Conservation (phyloP, 2,797 vertebrate genomes). For the Tauraco hartlaubi region DNA sequence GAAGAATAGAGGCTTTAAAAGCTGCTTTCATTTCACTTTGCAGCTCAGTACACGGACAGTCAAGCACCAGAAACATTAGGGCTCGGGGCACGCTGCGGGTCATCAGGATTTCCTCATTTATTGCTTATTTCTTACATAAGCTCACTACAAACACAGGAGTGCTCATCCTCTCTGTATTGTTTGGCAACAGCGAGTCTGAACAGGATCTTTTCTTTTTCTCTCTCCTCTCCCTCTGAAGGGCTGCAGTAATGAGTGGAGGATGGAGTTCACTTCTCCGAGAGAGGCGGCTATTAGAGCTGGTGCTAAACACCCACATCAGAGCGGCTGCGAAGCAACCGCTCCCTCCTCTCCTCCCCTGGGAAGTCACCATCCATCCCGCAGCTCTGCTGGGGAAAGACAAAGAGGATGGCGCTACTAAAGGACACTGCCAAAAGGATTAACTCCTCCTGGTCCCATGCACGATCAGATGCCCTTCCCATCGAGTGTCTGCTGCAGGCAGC, state of each 20-base stretch:
- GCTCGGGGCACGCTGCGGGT: conserved; percentile 1
- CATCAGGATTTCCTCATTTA: conserved; percentile 67
- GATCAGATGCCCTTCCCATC: not conserved
- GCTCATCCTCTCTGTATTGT: conserved; percentile 59
- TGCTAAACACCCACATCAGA: conserved; percentile 70
- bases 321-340: conserved; percentile 14
- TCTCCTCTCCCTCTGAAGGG: conserved; percentile 50
- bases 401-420: not conserved
- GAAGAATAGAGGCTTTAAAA: conserved; percentile 59
- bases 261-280: conserved; percentile 58
- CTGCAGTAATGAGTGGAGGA: conserved; percentile 56
- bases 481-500: not conserved
- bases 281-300: conserved; percentile 65
- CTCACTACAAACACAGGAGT: conserved; percentile 58
- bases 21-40: conserved; percentile 59
- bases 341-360: conserved; percentile 40
- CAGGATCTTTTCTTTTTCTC: conserved; percentile 43
- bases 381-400: not conserved
- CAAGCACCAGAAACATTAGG: conserved; percentile 45
- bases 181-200: conserved; percentile 46
- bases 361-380: not conserved
- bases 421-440: accelerated
- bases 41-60: not conserved
- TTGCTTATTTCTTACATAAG: conserved; percentile 43
- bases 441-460: accelerated